A percentile compares a stretch with the other conserved stretches of the same genome.
phyloP scores from a whole-genome alignment of 2,113 vertebrate genomes.

The Ceuthmochares aereus region DNA sequence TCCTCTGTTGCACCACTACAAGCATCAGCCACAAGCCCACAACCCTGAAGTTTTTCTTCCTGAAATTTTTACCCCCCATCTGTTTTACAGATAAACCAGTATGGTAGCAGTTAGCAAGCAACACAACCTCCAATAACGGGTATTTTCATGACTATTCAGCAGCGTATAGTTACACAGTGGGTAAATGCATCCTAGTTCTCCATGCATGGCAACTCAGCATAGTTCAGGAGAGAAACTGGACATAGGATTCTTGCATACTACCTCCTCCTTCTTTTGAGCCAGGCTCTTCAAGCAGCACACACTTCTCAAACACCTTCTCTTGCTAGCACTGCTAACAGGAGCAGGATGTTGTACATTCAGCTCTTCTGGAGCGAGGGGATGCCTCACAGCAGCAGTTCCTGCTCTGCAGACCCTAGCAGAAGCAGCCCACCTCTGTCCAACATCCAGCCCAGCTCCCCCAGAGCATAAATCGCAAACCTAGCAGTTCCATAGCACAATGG shows the following conservation, averaged over 20 bases:
- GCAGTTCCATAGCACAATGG: background rate
- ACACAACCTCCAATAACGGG: background rate
- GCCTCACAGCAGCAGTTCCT: background rate
- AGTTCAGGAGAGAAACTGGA: background rate
- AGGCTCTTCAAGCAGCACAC: background rate
- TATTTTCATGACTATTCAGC: background rate
- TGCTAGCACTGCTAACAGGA: background rate
- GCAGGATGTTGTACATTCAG: background rate
- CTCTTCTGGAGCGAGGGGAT: background rate
- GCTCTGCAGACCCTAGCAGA: background rate
- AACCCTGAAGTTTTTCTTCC: background rate
- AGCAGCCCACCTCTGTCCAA: background rate
- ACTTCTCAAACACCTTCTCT: background rate
- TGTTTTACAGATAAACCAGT: background rate
- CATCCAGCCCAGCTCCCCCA: background rate
- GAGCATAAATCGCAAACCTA: background rate
- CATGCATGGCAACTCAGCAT: background rate
- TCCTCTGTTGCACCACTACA: background rate
- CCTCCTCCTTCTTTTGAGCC: background rate
- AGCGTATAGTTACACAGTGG: background rate
- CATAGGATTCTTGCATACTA: background rate
- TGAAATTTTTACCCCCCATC: background rate
- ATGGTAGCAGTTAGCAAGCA: background rate
- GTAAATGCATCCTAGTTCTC: background rate
- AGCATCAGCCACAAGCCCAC: background rate